Percentiles rank a stretch among this genome's conserved stretches.
Conservation (phyloP, 2,888 invertebrate species). For the Diadegma fenestrale region DNA sequence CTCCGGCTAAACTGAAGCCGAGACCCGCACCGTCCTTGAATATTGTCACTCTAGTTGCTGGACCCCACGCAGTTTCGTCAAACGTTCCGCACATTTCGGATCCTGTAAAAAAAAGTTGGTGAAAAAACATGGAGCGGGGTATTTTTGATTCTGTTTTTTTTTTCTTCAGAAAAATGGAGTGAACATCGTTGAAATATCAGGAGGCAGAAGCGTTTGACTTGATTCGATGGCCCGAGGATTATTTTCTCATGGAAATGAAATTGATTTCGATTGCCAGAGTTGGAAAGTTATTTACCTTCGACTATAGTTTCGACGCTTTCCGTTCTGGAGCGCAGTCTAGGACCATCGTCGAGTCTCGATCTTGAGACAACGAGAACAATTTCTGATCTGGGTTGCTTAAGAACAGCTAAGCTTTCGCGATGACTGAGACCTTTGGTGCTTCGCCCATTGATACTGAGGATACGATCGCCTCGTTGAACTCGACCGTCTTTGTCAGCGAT, state of each 20-base stretch:
- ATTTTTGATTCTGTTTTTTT: background rate
- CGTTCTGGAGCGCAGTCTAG: conserved; percentile 76
- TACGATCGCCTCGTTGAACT: conserved; percentile 94
- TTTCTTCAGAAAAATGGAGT: background rate
- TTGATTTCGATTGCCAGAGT: background rate
- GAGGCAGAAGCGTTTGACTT: background rate
- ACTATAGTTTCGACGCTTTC: conserved; percentile 83
- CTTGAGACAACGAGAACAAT: conserved; percentile 92
- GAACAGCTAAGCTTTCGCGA: conserved; percentile 93
- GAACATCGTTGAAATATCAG: background rate
- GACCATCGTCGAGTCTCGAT: conserved; percentile 78
- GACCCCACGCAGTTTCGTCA: conserved; percentile 86
- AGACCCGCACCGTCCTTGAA: conserved; percentile 94
- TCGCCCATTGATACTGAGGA: conserved; percentile 95
- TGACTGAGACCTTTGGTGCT: conserved; percentile 94
- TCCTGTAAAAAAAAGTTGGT: conserved; percentile 70
- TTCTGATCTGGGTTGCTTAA: conserved; percentile 92
- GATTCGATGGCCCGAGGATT: too few species aligned
- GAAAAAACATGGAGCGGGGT: background rate
- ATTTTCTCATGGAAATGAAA: background rate
- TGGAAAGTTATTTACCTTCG: conserved; percentile 75
- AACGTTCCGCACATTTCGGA: conserved; percentile 79
- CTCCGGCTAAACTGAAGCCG: conserved; percentile 97
- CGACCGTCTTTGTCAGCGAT: conserved; percentile 95
- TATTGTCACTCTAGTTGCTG: conserved; percentile 86